phyloP scores from a whole-genome alignment of 1,140 invertebrate genomes.

The Cataglyphis hispanica region DNA sequence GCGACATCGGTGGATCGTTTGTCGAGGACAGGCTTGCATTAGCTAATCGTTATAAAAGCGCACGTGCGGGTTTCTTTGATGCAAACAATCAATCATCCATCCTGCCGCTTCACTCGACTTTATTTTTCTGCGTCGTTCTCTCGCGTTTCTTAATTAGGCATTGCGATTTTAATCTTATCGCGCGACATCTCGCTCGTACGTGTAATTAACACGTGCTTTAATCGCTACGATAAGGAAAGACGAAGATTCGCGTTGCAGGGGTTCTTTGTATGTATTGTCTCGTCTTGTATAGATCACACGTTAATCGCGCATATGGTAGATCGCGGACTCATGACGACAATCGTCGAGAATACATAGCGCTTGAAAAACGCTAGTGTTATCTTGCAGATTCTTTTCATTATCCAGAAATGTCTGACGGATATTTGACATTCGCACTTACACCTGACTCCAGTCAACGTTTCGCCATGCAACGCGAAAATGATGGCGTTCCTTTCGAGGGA shows the following conservation, averaged over 20 bases:
- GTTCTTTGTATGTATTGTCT: slow-evolving; percentile 8
- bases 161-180: not conserved
- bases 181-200: slow-evolving; percentile 20
- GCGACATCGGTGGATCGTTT: not conserved
- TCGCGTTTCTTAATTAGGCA: slow-evolving; percentile 52
- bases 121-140: slow-evolving; percentile 1
- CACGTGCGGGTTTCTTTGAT: not conserved
- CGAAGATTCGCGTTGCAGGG: slow-evolving; percentile 13
- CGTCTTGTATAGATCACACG: not conserved
- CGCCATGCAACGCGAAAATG: not conserved
- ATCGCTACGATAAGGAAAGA: slow-evolving; percentile 35
- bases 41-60: not conserved
- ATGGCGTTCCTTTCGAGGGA: not conserved
- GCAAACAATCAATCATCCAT: slow-evolving; percentile 45
- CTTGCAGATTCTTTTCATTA: not conserved
- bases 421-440: not conserved
- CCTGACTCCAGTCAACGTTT: not conserved
- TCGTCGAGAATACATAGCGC: not conserved
- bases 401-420: not conserved
- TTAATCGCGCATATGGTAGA: not conserved
- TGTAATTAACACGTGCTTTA: slow-evolving; percentile 45
- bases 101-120: slow-evolving; percentile 26
- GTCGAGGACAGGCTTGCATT: slow-evolving; percentile 18
- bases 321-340: slow-evolving; percentile 40
- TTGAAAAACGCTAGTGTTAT: not conserved